Base-by-base conservation (phyloP, 1,140 invertebrate genomes). In the Dryas iulia region DNA sequence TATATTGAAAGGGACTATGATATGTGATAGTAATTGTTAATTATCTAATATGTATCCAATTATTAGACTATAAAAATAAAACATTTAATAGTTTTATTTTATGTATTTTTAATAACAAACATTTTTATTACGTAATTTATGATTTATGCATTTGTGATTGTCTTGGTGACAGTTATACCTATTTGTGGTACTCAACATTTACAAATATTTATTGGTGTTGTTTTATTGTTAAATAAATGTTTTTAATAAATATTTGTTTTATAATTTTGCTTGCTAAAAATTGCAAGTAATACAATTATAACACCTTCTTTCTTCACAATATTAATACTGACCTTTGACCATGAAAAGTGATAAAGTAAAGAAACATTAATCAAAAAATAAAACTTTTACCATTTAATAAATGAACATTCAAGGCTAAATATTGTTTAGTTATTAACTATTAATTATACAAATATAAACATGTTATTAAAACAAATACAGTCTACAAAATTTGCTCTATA, bases 361-460 rank as follows among this genome's bases (percentile, higher is more conserved):
- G 14, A 61, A 63, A 26, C 21, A 58, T 26, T 14, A 28, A 14
- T 47, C 35, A 66, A 58, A 47, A 63, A 39, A 39, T 39, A 39
- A 39, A 39, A 39, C 33, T 33, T 11, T 24, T 47, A 24, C 56
- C 6, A 30, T 66, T 66, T 59, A 66, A 66, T 59, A 66, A 66
- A 66, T 66, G 47, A 59, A 66, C n/a, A 52, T 52, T 59, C 12
- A 35, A 65, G 53, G 26, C 35, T 21, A 35, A 39, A 25, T 65
- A 57, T 65, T 26, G 18, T 65, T 11, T 52, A 35, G 12, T 14
- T 59, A 26, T 59, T 52, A 58, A 18, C 54, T 52, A 59, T 52
- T 35, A 30, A 59, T 66, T 59, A 59, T 66, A 66, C 64, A 66
- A 66, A 54, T 65, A 18, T 23, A 54, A 35, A 64, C 30, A 64